Base-by-base conservation (phyloP, 2,888 invertebrate species). In the Odontothrips loti region DNA sequence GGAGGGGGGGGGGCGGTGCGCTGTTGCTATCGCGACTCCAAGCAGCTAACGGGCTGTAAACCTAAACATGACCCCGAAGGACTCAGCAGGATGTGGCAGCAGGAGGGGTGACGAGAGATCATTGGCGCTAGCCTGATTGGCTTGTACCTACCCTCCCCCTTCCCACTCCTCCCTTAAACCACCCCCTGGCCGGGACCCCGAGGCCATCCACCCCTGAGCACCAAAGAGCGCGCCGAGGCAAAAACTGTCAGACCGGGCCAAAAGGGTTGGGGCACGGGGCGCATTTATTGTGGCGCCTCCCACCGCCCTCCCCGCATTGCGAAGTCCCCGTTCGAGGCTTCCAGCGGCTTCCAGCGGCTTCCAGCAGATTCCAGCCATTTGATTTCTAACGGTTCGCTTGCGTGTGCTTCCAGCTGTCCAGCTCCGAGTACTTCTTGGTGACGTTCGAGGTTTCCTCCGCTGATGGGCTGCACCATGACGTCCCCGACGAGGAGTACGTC, bases 401-500 rank as follows among this genome's bases (percentile, higher is more conserved):
- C n/a, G n/a, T n/a, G n/a, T n/a, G 23, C 23, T 68, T 68, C 11
- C 68, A 92, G 92, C 91, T 92, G 86, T 91, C 92, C 81, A 93
- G 92, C 87, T 92, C 92, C 84, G 93, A 93, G 85, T 93, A 91
- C 86, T 93, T 93, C 87, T 92, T 92, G 84, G 92, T 93, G 83
- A 91, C 90, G 86, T 93, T 93, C 87, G 92, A 92, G 85, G 88
- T 90, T n/a, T 85, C 86, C 82, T 23, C 23, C 27, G 87, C 87
- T 27, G 88, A 90, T 82, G 90, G 88, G 88, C 27, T 27, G 68
- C 23, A 27, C 68, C 23, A 75, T 8, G 23, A n/a, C 68, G 87
- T 91, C 87, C 89, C 89, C 63, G 91, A 91, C 83, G 91, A 93
- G 87, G 91, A 93, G 87, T 92, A 93, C 86, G 89, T 93, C 84